Conservation (phyloP, 2,113 vertebrate species). For the Menura novaehollandiae region DNA sequence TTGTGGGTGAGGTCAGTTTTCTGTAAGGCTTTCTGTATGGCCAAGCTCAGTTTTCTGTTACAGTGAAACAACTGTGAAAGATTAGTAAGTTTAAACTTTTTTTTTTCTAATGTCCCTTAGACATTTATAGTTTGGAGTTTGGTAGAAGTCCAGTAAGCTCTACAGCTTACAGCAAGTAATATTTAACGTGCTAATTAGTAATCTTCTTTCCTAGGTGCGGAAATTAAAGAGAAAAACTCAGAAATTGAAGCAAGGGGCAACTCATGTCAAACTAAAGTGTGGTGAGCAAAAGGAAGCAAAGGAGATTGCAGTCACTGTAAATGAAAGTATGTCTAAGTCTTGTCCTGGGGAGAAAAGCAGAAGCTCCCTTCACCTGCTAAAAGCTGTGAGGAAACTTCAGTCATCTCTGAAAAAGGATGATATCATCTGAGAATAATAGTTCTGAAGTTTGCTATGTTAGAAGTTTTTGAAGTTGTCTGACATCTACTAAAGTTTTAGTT, state of each 20-base stretch:
- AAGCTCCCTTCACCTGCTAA: conserved; percentile 74
- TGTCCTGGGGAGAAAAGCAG: conserved; percentile 56
- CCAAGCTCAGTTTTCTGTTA: background rate
- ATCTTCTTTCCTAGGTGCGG: conserved; percentile 70
- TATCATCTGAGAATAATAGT: conserved; percentile 80
- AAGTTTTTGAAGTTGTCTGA: background rate
- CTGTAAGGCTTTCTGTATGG: background rate
- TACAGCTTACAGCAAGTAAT: too few relatives aligned
- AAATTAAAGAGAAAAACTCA: conserved; percentile 74
- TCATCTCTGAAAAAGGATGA: conserved; percentile 77
- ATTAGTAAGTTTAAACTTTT: background rate
- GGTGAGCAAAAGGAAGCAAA: conserved; percentile 41
- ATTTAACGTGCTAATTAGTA: background rate
- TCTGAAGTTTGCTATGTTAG: background rate
- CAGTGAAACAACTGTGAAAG: background rate
- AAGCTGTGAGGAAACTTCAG: conserved; percentile 79
- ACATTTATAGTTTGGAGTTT: background rate
- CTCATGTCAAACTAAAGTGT: background rate
- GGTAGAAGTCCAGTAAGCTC: background rate
- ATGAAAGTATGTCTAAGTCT: conserved; percentile 16
- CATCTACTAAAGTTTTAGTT: background rate
- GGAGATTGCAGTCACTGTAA: conserved; percentile 49
- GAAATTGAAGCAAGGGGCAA: conserved; percentile 48
- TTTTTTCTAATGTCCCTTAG: background rate
- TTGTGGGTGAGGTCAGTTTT: background rate